These are phyloP conservation scores for Ptiloglossa arizonensis DNA, from an alignment of 1,140 invertebrate genomes.

Conservation along the genomic window DNA sequence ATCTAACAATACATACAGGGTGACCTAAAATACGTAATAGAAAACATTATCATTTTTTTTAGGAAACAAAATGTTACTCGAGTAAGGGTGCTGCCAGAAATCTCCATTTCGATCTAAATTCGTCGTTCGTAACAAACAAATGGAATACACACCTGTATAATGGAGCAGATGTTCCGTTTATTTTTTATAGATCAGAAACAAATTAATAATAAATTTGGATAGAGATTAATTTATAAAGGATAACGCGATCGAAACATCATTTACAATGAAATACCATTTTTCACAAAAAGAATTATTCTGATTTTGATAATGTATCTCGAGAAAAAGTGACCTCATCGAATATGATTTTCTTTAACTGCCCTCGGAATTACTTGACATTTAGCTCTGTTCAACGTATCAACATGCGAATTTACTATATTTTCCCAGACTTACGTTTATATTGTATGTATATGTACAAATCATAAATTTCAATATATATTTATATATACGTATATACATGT, in stretches of 20 bases:
- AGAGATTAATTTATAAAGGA: background rate
- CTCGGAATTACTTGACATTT: slow-evolving; percentile 5
- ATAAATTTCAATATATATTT: slow-evolving; percentile 49
- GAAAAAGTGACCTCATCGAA: background rate
- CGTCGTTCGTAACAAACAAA: background rate
- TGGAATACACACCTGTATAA: background rate
- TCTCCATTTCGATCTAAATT: slow-evolving; percentile 6
- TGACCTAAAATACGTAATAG: background rate
- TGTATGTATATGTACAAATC: slow-evolving; percentile 65
- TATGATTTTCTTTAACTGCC: background rate
- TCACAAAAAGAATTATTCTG: slow-evolving; percentile 49
- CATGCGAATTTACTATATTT: slow-evolving; percentile 41
- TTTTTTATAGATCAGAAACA: no score
- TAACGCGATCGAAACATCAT: background rate
- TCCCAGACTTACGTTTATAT: slow-evolving; percentile 49
- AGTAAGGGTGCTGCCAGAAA: background rate
- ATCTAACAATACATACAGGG: background rate
- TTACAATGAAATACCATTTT: slow-evolving; percentile 49
- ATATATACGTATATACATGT: slow-evolving; percentile 45
- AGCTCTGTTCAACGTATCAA: slow-evolving; percentile 26
- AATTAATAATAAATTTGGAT: background rate
- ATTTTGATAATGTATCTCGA: slow-evolving; percentile 25
- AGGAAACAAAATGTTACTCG: background rate
- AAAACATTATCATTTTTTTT: background rate
- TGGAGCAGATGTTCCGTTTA: slow-evolving; percentile 3